Percentiles rank a stretch among this genome's conserved stretches.
phyloP scores from a whole-genome alignment of 2,113 vertebrate genomes.

The Nothocercus nigrocapillus region DNA sequence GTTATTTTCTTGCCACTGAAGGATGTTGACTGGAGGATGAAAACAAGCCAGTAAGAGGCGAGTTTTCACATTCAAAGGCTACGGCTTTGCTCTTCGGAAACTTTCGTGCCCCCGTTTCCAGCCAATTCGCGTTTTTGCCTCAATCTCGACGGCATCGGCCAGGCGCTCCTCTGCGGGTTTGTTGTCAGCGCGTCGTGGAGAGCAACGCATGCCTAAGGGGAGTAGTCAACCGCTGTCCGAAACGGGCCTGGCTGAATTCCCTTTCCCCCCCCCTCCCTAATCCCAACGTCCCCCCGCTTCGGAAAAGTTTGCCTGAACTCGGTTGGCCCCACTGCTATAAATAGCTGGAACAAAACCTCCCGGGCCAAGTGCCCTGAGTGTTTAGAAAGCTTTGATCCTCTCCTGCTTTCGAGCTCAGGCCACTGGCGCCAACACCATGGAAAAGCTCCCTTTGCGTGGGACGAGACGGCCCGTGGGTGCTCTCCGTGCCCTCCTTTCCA shows the following conservation, averaged over 20 bases:
- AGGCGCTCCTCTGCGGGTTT: neutral
- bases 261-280: conserved; percentile 22
- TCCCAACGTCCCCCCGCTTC: conserved; percentile 58
- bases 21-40: neutral
- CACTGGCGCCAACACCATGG: neutral
- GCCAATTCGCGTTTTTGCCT: conserved; percentile 41
- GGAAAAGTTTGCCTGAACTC: conserved; percentile 64
- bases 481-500: neutral
- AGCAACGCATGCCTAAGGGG: conserved; percentile 66
- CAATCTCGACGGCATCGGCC: neutral
- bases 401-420: neutral
- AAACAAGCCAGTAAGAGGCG: neutral
- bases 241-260: conserved; percentile 27
- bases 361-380: conserved; percentile 34
- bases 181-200: conserved; percentile 56
- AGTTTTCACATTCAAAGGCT: conserved; percentile 15
- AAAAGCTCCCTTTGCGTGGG: neutral
- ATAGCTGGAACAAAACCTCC: conserved; percentile 64
- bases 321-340: conserved; percentile 55
- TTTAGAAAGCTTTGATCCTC: conserved; percentile 65
- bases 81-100: conserved; percentile 16
- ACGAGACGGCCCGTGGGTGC: neutral
- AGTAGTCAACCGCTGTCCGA: conserved; percentile 63
- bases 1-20: neutral
- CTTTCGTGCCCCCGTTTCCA: conserved; percentile 16